Evolutionary conservation across 2,797 vertebrate genomes (phyloP), one percentile per base, ranked within the genome.

Genomic region (Rallus crepitans): DNA sequence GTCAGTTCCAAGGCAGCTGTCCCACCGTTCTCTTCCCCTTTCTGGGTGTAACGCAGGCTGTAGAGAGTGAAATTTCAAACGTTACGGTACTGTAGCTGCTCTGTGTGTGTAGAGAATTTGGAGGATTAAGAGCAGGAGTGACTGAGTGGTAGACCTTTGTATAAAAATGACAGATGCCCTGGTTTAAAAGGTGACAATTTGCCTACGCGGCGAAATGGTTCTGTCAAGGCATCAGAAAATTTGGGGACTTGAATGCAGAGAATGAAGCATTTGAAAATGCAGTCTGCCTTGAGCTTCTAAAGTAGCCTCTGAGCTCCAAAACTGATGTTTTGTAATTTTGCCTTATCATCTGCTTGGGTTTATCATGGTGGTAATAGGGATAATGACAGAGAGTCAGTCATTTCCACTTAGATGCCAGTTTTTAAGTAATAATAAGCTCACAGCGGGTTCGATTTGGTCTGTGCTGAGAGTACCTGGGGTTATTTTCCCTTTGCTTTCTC

Each of bases 321-420:
- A 97, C 96, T 92, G 97, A 97, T 96, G 96, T 95, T 97, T 97
- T 96, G 96, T 97, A 97, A 98, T 98, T 98, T 97, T 91, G 97
- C 93, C 97, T 97, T 97, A 95, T 97, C 98, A 97, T 98, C 96
- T 97, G 97, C 94, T 97, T 84, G 95, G 98, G 96, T 97, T 98
- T 97, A 96, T 98, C 98, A 97, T 82, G 94, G 96, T 94, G 80
- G 97, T 98, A 97, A 98, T 97, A 97, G 97, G 97, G 96, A 96
- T 97, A 98, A 97, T 97, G 98, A 97, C 90, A 95, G 97, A 92
- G 92, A 87, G 95, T 97, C 97, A 95, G 97, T 97, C 98, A 95
- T 94, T 96, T 94, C 96, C 91, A 91, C 97, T 97, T 96, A 96
- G 97, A 97, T 94, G 96, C 97, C 98, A 96, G 97, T 97, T 97